Conservation (phyloP, 2,797 vertebrate genomes). For the Huso huso region DNA sequence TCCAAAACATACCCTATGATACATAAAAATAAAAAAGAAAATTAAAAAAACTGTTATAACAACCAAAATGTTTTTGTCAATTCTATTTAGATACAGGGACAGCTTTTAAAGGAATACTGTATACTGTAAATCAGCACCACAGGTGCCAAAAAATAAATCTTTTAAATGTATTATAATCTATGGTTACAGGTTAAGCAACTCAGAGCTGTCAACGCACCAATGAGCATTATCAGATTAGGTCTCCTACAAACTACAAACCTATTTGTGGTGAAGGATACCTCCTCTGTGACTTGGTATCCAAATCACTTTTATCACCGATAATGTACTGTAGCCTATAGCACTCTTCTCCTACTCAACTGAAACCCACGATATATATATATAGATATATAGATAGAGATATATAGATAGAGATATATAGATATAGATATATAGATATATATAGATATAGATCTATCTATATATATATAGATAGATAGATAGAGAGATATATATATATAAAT, state of each 20-base stretch:
- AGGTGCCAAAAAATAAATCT: too few relatives aligned
- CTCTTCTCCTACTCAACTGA: conserved; percentile 6
- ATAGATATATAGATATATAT: conserved; percentile 2
- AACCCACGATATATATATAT: background rate
- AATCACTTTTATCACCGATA: background rate
- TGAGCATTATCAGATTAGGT: conserved; percentile 61
- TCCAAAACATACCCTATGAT: conserved; percentile 88
- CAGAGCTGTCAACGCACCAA: conserved; percentile 40
- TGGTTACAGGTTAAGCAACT: conserved; percentile 32
- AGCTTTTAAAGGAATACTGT: too few relatives aligned
- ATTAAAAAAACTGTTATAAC: background rate
- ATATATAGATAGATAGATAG: too few relatives aligned
- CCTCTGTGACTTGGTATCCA: conserved; percentile 3
- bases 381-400: background rate
- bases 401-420: too few relatives aligned
- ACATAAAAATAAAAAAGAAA: conserved; percentile 51
- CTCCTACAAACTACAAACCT: conserved; percentile 60
- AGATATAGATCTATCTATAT: background rate
- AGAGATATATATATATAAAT: conserved; percentile 1
- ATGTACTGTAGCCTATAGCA: background rate
- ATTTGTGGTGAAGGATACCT: conserved; percentile 40
- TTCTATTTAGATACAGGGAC: too few relatives aligned
- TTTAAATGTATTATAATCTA: conserved; percentile 22
- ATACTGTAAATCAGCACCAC: too few relatives aligned
- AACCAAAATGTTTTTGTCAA: conserved; percentile 4